These are phyloP conservation scores for Lasius platythorax DNA, from an alignment of 2,888 invertebrate genomes.

Conservation along the genomic window DNA sequence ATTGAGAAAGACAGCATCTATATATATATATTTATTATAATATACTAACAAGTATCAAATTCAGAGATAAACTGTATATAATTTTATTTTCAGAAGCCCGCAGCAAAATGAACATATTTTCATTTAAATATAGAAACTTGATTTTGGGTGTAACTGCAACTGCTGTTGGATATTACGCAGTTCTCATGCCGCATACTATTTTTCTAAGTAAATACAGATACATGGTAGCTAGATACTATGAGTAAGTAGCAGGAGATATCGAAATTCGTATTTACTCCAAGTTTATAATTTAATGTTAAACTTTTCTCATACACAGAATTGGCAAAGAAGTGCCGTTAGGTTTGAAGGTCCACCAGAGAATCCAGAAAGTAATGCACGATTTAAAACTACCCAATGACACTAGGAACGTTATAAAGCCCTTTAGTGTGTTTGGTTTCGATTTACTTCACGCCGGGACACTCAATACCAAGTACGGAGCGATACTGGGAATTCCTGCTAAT, in stretches of 20 bases:
- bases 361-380: conserved; percentile 88
- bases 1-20: not conserved
- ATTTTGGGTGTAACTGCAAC: not conserved
- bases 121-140: conserved; percentile 21
- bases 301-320: not conserved
- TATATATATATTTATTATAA: not conserved
- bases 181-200: conserved; percentile 88
- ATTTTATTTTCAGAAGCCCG: conserved; percentile 1
- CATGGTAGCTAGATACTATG: conserved; percentile 88
- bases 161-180: not conserved
- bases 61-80: not conserved
- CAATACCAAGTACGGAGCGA: conserved; percentile 87
- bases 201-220: conserved; percentile 89
- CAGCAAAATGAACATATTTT: conserved; percentile 22
- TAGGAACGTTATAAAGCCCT: conserved; percentile 88
- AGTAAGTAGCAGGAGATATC: conserved; percentile 85
- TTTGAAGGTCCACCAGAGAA: conserved; percentile 85
- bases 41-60: not conserved
- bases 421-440: conserved; percentile 92
- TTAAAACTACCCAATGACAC: conserved; percentile 87
- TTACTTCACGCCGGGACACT: conserved; percentile 90
- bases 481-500: conserved; percentile 92
- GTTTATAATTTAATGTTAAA: not conserved
- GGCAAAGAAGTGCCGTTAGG: conserved; percentile 14
- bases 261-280: not conserved